Conservation (phyloP, 2,888 invertebrate genomes). For the Drosophila peninsularis region DNA sequence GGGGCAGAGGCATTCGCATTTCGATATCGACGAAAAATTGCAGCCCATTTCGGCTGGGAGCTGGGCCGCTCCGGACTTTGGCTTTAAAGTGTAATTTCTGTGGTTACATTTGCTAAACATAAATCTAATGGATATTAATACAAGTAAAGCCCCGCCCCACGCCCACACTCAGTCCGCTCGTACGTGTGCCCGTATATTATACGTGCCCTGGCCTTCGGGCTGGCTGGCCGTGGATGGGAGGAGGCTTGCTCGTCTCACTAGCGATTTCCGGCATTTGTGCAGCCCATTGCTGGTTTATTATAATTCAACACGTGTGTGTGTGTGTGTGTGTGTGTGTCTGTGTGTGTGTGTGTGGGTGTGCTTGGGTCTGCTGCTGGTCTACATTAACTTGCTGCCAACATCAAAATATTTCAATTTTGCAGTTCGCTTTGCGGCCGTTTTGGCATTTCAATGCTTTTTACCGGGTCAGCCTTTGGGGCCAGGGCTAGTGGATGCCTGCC, state of each 20-base stretch:
- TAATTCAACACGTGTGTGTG: constrained; percentile 71
- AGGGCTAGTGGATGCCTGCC: not conserved
- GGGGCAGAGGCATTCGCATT: constrained; percentile 26
- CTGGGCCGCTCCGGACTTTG: constrained; percentile 17
- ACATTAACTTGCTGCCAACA: constrained; percentile 66
- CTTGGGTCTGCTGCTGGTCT: constrained; percentile 43
- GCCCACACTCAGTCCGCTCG: constrained; percentile 18
- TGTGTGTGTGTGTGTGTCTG: constrained; percentile 9
- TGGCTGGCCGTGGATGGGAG: not conserved
- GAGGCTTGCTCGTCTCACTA: constrained; percentile 56
- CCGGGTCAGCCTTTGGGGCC: constrained; percentile 36
- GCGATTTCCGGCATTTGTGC: constrained; percentile 76
- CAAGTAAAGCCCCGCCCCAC: constrained; percentile 49
- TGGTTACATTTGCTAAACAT: constrained; percentile 77
- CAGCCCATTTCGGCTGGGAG: constrained; percentile 48
- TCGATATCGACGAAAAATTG: constrained; percentile 72
- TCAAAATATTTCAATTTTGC: constrained; percentile 77
- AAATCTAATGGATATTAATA: constrained; percentile 80
- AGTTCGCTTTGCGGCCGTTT: constrained; percentile 72
- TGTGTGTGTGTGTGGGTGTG: constrained; percentile 38
- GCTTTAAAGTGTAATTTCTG: constrained; percentile 78
- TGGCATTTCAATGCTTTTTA: constrained; percentile 65
- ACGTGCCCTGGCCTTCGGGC: constrained; percentile 55
- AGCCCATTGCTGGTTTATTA: constrained; percentile 76
- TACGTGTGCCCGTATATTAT: constrained; percentile 71